Conservation (phyloP, 2,888 invertebrate species). For the Zaprionus obscuricornis region DNA sequence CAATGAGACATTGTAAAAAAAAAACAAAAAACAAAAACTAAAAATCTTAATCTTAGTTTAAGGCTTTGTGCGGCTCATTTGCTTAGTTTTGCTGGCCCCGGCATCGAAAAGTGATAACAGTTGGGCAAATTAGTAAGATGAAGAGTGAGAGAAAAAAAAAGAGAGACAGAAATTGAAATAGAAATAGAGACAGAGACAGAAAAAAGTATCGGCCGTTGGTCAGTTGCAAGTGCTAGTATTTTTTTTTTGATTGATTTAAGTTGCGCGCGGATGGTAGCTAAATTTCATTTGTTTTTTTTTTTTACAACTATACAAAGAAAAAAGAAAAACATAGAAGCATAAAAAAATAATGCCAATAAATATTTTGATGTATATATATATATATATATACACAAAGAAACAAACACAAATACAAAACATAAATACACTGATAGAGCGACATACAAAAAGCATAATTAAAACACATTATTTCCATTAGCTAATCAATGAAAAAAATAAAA, state of each 20-base stretch:
- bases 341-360: conserved; percentile 36
- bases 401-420: conserved; percentile 20
- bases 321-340: conserved; percentile 37
- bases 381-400: conserved; percentile 23
- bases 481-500: conserved; percentile 25
- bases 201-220: conserved; percentile 31
- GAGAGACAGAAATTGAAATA: conserved; percentile 12
- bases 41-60: too few species aligned
- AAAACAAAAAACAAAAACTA: too few species aligned
- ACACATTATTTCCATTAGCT: conserved; percentile 59
- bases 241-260: conserved; percentile 64
- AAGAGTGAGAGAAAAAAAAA: conserved; percentile 36
- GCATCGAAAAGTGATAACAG: conserved; percentile 51
- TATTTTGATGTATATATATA: conserved; percentile 68
- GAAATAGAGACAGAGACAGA: neutral
- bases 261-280: conserved; percentile 65
- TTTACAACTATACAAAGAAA: conserved; percentile 65
- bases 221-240: conserved; percentile 65
- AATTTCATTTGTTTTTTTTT: too few species aligned
- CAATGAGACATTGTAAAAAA: conserved; percentile 76
- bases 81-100: conserved; percentile 66
- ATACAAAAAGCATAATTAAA: conserved; percentile 33
- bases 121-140: conserved; percentile 1
- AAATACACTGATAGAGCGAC: conserved; percentile 3
- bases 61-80: conserved; percentile 71